Evolutionary conservation across 2,113 vertebrate genomes (phyloP).

Genomic region (Chamaea fasciata): DNA sequence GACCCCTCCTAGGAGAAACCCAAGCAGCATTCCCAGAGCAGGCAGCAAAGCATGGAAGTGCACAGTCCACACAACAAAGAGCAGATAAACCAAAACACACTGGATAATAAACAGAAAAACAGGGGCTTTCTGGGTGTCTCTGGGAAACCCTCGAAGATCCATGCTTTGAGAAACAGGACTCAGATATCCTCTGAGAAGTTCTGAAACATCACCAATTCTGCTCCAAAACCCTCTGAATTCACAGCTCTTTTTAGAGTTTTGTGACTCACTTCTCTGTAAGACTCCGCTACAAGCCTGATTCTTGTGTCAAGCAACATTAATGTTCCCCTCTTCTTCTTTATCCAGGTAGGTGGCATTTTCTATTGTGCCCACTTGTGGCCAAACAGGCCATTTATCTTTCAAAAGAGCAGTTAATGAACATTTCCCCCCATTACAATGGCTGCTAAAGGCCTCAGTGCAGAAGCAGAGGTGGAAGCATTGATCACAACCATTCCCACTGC

Average conservation of each 20-base stretch:
- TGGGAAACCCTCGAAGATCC: not conserved
- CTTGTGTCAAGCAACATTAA: not conserved
- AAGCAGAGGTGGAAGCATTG: not conserved
- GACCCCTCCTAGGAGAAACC: not conserved
- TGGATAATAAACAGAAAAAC: not conserved
- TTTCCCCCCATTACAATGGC: not conserved
- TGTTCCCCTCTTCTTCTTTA: not conserved
- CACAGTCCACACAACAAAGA: not conserved
- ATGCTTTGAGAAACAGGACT: not conserved
- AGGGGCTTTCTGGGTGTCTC: not conserved
- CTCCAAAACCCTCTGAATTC: not conserved
- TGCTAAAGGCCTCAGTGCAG: not conserved
- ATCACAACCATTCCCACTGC: not conserved
- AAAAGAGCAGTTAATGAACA: not conserved
- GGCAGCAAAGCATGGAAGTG: not conserved
- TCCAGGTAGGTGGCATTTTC: not conserved
- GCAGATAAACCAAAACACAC: not conserved
- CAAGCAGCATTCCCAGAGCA: not conserved
- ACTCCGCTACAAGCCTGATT: not conserved
- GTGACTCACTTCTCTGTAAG: fast-evolving
- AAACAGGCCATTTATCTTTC: not conserved
- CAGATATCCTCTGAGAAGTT: not conserved
- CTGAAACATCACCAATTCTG: not conserved
- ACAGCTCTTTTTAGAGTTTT: not conserved
- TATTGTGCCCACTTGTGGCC: not conserved